phyloP scores from a whole-genome alignment of 2,113 vertebrate species.

The Pluvianellus socialis region DNA sequence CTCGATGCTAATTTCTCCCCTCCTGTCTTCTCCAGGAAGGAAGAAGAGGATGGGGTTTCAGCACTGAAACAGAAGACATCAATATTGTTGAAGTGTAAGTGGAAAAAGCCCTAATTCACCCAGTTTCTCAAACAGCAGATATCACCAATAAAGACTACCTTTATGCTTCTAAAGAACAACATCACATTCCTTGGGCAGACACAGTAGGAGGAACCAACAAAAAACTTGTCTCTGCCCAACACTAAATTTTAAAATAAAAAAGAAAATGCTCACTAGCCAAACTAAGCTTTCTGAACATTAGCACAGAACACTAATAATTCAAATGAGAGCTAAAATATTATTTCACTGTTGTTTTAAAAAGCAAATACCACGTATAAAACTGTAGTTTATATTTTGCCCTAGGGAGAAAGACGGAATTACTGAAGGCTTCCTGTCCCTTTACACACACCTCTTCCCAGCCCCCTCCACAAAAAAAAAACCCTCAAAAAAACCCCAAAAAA shows the following conservation, averaged over 20 bases:
- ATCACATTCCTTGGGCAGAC: background rate
- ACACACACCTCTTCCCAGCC: background rate
- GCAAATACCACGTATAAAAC: background rate
- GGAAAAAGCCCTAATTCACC: background rate
- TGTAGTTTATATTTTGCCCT: background rate
- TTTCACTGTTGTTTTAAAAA: background rate
- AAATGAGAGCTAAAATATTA: background rate
- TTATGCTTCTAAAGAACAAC: background rate
- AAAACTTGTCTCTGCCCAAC: background rate
- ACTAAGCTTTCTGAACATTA: background rate
- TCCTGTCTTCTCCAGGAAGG: background rate
- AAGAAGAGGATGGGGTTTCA: background rate
- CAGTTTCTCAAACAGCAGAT: background rate
- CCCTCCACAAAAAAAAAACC: too few species aligned
- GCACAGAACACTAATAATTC: background rate
- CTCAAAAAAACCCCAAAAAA: too few species aligned
- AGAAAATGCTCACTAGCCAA: background rate
- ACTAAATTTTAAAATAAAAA: background rate
- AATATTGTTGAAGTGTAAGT: background rate
- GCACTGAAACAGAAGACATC: background rate
- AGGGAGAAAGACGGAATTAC: background rate
- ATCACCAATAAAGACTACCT: background rate
- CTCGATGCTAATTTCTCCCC: background rate
- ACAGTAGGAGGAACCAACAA: background rate
- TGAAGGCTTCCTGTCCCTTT: conserved; percentile 6